Evolutionary conservation across 2,888 invertebrate genomes (phyloP).

Genomic region (Ferdinandea cuprea): DNA sequence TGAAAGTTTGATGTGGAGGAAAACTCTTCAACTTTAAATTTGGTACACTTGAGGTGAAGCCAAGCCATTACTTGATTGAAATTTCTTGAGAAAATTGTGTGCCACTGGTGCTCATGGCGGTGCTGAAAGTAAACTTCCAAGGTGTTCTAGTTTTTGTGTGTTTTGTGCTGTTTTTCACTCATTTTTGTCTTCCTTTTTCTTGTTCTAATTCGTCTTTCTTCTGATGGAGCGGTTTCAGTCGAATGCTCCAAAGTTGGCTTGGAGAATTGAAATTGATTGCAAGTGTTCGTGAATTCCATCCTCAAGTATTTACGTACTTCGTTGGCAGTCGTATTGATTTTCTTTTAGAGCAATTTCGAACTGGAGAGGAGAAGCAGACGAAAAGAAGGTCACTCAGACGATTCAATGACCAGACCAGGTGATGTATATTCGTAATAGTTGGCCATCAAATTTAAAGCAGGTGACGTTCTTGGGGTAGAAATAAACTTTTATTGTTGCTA

Average conservation of each 20-base stretch:
- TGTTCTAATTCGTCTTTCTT: constrained; percentile 34
- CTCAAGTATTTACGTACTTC: constrained; percentile 21
- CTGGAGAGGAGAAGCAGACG: constrained; percentile 2
- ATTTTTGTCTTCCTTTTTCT: constrained; percentile 17
- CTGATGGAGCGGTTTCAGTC: constrained; percentile 54
- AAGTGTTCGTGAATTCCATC: constrained; percentile 42
- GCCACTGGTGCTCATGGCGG: constrained; percentile 39
- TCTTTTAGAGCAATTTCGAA: constrained; percentile 16
- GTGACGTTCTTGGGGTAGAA: constrained; percentile 34
- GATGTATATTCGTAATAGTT: constrained; percentile 47
- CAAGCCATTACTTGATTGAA: constrained; percentile 73
- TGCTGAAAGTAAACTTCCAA: constrained; percentile 64
- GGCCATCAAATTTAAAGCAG: constrained; percentile 50
- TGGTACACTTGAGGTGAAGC: constrained; percentile 72
- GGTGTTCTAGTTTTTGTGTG: constrained; percentile 39
- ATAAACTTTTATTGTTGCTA: constrained; percentile 22
- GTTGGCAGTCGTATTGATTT: constrained; percentile 44
- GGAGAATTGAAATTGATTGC: constrained; percentile 64
- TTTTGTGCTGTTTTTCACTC: constrained; percentile 12
- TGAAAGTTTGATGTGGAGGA: constrained; percentile 44
- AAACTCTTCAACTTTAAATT: constrained; percentile 71
- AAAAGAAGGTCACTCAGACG: constrained; percentile 51
- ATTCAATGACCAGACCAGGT: constrained; percentile 63
- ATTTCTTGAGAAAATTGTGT: constrained; percentile 60
- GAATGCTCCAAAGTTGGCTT: constrained; percentile 45